Percentiles rank a stretch among this genome's conserved stretches.
These are phyloP conservation scores for Netelia fuscicornis DNA, from an alignment of 2,888 invertebrate species.

Conservation along the genomic window DNA sequence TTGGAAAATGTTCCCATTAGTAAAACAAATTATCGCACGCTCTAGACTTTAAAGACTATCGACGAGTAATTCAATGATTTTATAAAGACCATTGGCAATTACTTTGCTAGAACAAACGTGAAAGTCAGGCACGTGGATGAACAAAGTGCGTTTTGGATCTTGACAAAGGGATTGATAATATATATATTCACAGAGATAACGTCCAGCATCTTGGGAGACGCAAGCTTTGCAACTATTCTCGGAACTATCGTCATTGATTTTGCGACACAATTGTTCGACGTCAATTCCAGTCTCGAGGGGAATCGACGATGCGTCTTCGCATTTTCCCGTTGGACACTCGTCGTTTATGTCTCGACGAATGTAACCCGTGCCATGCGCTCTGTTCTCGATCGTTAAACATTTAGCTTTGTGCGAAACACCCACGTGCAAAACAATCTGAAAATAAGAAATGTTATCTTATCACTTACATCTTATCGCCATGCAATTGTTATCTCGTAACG, in stretches of 20 bases:
- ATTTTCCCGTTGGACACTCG: conserved; percentile 85
- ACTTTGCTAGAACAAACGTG: conserved; percentile 87
- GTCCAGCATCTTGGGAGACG: conserved; percentile 89
- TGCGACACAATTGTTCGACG: conserved; percentile 86
- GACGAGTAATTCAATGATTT: conserved; percentile 82
- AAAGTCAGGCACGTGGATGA: conserved; percentile 92
- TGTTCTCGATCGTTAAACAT: conserved; percentile 89
- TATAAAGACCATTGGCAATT: conserved; percentile 87
- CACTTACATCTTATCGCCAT: not conserved
- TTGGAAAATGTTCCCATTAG: too few relatives aligned
- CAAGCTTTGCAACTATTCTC: conserved; percentile 83
- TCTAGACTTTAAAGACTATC: conserved; percentile 37
- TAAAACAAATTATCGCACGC: too few relatives aligned
- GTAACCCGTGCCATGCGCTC: conserved; percentile 89
- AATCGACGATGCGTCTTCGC: conserved; percentile 77
- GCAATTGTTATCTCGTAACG: not conserved
- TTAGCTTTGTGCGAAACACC: conserved; percentile 89
- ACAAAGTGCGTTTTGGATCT: conserved; percentile 88
- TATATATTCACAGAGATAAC: conserved; percentile 93
- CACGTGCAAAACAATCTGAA: conserved; percentile 92
- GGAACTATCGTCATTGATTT: conserved; percentile 84
- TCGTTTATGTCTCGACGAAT: conserved; percentile 84
- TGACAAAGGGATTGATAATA: conserved; percentile 91
- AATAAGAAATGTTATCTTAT: conserved; percentile 67
- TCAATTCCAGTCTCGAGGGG: conserved; percentile 87